phyloP scores from a whole-genome alignment of 2,797 vertebrate species.

The Adrianichthys oophorus region DNA sequence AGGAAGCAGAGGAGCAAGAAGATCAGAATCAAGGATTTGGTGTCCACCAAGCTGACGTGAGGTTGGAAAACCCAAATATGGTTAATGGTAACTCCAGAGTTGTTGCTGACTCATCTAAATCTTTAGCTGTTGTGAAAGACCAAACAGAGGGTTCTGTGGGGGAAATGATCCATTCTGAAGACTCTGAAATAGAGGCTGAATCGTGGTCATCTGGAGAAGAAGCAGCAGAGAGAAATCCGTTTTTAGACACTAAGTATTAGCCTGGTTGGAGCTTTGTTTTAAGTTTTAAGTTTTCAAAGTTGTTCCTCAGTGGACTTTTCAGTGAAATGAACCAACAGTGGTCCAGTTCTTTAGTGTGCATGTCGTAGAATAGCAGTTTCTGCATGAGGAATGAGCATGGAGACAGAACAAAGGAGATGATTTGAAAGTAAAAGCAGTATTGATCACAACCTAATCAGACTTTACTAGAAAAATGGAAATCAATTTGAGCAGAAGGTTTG shows the following conservation, averaged over 20 bases:
- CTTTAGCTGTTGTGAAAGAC: slow-evolving; percentile 9
- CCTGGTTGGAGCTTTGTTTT: slow-evolving; percentile 2
- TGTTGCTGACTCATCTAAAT: slow-evolving; percentile 25
- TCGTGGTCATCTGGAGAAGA: slow-evolving; percentile 79
- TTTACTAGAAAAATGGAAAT: slow-evolving; percentile 48
- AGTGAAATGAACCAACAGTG: slow-evolving; percentile 35
- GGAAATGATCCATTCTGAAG: slow-evolving; percentile 64
- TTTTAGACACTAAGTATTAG: slow-evolving; percentile 15
- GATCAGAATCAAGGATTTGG: slow-evolving; percentile 49
- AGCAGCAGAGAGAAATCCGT: slow-evolving; percentile 3
- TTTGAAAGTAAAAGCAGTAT: slow-evolving; percentile 57
- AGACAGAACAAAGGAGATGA: slow-evolving; percentile 40
- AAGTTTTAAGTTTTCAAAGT: slow-evolving; percentile 44
- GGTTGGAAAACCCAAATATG: slow-evolving; percentile 28
- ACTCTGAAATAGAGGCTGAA: slow-evolving; percentile 70
- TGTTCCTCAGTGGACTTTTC: slow-evolving; percentile 45
- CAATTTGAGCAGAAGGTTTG: slow-evolving; percentile 28
- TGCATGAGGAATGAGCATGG: slow-evolving; percentile 32
- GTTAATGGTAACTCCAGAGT: slow-evolving; percentile 50
- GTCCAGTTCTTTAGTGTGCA: slow-evolving; percentile 28
- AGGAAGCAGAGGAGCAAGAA: slow-evolving; percentile 27
- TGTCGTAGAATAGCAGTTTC: slow-evolving; percentile 4
- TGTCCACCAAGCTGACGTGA: slow-evolving; percentile 42
- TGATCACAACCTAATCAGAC: slow-evolving; percentile 54
- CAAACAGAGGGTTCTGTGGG: slow-evolving; percentile 28